Conservation (phyloP, 2,113 vertebrate genomes). For the Lipotes vexillifer region DNA sequence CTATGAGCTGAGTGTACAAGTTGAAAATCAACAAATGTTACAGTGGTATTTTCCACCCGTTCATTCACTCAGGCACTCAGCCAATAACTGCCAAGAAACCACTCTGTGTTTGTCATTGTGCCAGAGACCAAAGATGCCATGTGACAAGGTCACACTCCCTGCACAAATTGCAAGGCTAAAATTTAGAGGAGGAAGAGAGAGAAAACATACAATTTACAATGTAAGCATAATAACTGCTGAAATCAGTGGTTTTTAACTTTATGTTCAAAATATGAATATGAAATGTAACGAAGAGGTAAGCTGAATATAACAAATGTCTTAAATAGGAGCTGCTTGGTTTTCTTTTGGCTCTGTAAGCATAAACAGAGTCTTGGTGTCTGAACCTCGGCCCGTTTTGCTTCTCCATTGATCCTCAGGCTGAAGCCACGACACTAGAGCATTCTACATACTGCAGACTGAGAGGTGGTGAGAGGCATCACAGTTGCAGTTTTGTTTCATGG, state of each 20-base stretch:
- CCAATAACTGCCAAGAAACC: background rate
- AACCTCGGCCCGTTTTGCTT: background rate
- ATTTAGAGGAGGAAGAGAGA: background rate
- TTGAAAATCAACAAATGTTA: background rate
- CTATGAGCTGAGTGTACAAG: background rate
- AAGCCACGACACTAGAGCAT: background rate
- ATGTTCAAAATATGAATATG: background rate
- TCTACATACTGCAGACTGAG: accelerated
- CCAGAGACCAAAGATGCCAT: background rate
- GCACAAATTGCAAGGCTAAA: accelerated
- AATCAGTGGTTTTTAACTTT: background rate
- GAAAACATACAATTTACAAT: background rate
- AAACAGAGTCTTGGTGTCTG: background rate
- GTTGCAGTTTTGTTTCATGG: background rate
- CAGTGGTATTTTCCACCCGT: background rate
- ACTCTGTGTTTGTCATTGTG: background rate
- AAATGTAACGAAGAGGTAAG: background rate
- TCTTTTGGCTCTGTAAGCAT: background rate
- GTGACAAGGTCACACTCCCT: background rate
- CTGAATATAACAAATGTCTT: background rate
- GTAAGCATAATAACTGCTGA: background rate
- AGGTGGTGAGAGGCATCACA: accelerated
- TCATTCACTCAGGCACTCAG: background rate
- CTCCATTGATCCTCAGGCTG: background rate
- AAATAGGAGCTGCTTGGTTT: background rate